A percentile compares a stretch with the other conserved stretches of the same genome.
These are phyloP conservation scores for Selenia dentaria DNA, from an alignment of 2,888 invertebrate genomes.

Conservation along the genomic window DNA sequence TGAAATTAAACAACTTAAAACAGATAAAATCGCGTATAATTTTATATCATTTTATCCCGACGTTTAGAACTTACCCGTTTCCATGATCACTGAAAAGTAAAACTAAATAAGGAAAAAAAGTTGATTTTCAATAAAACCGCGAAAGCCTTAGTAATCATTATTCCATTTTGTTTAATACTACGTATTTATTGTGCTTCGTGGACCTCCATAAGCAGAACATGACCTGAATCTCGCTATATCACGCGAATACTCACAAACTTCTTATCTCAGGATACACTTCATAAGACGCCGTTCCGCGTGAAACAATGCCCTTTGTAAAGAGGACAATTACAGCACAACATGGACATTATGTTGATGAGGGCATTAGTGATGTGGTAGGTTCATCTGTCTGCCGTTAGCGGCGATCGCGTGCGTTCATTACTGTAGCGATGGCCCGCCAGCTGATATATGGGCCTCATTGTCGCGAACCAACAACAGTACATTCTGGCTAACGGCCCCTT, in stretches of 20 bases:
- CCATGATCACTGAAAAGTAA: too few species aligned
- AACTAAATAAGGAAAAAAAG: too few species aligned
- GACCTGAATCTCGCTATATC: slow-evolving; percentile 12
- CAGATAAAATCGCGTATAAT: too few species aligned
- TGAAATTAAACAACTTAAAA: too few species aligned
- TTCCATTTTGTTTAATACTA: too few species aligned
- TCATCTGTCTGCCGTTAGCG: slow-evolving; percentile 44
- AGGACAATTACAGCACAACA: slow-evolving; percentile 23
- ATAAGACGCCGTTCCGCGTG: slow-evolving; percentile 18
- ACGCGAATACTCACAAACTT: slow-evolving; percentile 7
- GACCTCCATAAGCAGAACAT: neutral
- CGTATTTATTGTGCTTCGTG: neutral
- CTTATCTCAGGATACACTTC: slow-evolving; percentile 15
- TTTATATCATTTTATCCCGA: too few species aligned
- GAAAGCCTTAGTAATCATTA: too few species aligned
- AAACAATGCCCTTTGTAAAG: slow-evolving; percentile 22
- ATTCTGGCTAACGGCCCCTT: slow-evolving; percentile 67
- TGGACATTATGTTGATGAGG: slow-evolving; percentile 44
- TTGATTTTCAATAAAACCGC: too few species aligned
- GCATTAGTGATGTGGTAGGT: slow-evolving; percentile 49
- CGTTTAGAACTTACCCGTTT: too few species aligned
- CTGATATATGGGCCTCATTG: slow-evolving; percentile 74
- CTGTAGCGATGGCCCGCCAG: slow-evolving; percentile 46
- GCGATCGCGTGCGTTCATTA: slow-evolving; percentile 55
- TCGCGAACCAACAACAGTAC: slow-evolving; percentile 71